These are phyloP conservation scores for Tridacna crocea DNA, from an alignment of 2,888 invertebrate genomes.

Conservation along the genomic window DNA sequence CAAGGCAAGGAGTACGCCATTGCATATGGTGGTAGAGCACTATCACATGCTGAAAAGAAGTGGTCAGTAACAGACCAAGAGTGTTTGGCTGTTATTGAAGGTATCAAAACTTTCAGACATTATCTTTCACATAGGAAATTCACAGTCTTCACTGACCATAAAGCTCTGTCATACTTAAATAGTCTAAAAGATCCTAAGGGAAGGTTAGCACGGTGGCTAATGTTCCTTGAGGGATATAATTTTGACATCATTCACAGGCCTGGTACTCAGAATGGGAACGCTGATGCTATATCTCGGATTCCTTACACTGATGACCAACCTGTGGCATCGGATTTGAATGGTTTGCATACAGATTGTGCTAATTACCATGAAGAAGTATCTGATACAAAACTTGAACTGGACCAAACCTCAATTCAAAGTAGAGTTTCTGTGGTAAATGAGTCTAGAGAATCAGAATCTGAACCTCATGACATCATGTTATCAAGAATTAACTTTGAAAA, in stretches of 20 bases:
- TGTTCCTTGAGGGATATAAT: constrained; percentile 39
- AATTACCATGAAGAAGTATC: neutral
- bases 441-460: too few species aligned
- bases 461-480: too few species aligned
- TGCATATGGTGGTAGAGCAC: neutral
- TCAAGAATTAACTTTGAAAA: too few species aligned
- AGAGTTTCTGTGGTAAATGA: too few species aligned
- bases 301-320: constrained; percentile 20
- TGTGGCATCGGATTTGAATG: constrained; percentile 27
- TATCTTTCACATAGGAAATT: constrained; percentile 44
- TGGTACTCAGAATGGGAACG: constrained; percentile 40
- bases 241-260: constrained; percentile 47
- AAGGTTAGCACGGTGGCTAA: neutral
- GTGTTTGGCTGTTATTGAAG: constrained; percentile 48
- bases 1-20: neutral
- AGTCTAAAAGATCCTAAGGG: neutral
- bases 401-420: too few species aligned
- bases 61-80: constrained; percentile 58
- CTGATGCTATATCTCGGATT: constrained; percentile 48
- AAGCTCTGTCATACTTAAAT: neutral
- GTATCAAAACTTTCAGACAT: constrained; percentile 41
- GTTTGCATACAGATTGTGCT: neutral
- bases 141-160: neutral
- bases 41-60: constrained; percentile 11
- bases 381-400: too few species aligned